phyloP scores from a whole-genome alignment of 2,888 invertebrate genomes.

The Leptinotarsa haldemani region DNA sequence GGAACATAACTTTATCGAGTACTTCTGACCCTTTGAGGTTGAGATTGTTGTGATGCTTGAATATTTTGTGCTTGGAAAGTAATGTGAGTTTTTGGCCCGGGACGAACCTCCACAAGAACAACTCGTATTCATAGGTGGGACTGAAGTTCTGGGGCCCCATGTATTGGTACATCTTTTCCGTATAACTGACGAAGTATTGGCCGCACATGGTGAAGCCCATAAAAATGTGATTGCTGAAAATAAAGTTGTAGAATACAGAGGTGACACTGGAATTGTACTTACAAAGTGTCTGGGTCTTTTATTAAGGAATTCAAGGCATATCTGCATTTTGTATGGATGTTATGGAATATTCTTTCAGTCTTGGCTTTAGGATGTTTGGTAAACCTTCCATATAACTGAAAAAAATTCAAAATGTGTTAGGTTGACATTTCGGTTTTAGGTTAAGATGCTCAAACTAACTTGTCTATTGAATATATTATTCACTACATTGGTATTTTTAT shows the following conservation, averaged over 20 bases:
- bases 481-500: constrained; percentile 52
- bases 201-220: constrained; percentile 97
- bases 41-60: constrained; percentile 54
- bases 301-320: constrained; percentile 55
- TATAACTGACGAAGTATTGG: constrained; percentile 91
- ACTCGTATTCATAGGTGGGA: constrained; percentile 60
- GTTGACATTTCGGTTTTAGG: constrained; percentile 52
- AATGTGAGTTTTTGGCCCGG: constrained; percentile 61
- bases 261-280: constrained; percentile 47
- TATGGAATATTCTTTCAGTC: constrained; percentile 63
- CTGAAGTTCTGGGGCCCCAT: constrained; percentile 48
- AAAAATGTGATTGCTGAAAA: constrained; percentile 85
- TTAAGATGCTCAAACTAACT: constrained; percentile 53
- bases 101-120: constrained; percentile 64
- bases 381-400: constrained; percentile 63
- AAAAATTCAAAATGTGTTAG: constrained; percentile 46
- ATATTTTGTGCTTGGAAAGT: constrained; percentile 63
- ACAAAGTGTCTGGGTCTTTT: constrained; percentile 56
- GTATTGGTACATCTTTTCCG: constrained; percentile 56
- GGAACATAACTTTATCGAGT: constrained; percentile 73
- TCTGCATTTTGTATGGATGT: constrained; percentile 62
- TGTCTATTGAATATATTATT: constrained; percentile 56
- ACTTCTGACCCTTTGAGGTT: constrained; percentile 55
- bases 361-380: constrained; percentile 61
- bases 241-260: constrained; percentile 29